These are phyloP conservation scores for Orientallactaga sibirica DNA, from an alignment of 2,797 vertebrate genomes.

Conservation along the genomic window DNA sequence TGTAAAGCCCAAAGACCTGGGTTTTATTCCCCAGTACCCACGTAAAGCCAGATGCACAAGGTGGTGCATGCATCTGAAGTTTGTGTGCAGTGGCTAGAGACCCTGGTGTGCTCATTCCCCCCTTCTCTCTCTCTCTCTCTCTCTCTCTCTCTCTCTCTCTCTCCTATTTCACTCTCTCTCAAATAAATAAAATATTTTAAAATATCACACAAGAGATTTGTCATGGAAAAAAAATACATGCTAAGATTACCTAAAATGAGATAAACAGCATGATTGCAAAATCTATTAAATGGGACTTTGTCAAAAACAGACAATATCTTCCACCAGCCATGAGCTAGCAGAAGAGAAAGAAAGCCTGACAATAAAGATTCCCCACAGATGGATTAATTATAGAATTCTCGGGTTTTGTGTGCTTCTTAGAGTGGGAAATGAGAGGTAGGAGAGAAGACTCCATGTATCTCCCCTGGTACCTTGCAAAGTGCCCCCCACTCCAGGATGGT, in stretches of 20 bases:
- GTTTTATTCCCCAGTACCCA: too few species aligned
- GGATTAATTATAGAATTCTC: not conserved
- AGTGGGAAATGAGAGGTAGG: not conserved
- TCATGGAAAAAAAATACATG: not conserved
- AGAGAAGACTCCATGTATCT: too few species aligned
- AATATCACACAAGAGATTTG: not conserved
- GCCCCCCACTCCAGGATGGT: accelerated
- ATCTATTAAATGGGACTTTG: not conserved
- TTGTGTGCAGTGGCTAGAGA: too few species aligned
- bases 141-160: too few species aligned
- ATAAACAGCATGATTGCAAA: not conserved
- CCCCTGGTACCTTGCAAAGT: not conserved
- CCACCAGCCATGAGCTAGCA: not conserved
- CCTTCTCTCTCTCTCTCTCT: too few species aligned
- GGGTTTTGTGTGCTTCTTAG: not conserved
- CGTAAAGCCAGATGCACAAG: too few species aligned
- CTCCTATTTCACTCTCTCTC: too few species aligned
- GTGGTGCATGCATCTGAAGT: too few species aligned
- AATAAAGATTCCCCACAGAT: not conserved
- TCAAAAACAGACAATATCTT: not conserved
- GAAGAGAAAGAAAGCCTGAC: not conserved
- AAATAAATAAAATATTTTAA: too few species aligned
- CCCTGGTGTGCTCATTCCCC: too few species aligned
- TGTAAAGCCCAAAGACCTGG: too few species aligned
- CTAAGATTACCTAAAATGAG: not conserved